phyloP scores from a whole-genome alignment of 2,888 invertebrate genomes.

The Drosophila kanekoi region DNA sequence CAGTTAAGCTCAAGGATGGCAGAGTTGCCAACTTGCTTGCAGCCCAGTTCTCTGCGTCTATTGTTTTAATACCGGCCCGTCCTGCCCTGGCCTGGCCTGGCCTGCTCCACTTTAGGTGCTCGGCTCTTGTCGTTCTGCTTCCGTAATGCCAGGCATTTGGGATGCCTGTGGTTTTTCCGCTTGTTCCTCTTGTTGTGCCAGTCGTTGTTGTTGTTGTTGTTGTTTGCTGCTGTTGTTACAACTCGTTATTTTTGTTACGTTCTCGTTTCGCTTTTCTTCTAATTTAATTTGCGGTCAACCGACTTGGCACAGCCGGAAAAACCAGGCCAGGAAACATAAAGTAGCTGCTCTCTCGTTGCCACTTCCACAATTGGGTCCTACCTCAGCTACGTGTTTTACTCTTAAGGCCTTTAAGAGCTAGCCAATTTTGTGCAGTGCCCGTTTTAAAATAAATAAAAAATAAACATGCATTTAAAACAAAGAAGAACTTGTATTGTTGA shows the following conservation, averaged over 20 bases:
- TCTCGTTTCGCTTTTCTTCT: slow-evolving; percentile 67
- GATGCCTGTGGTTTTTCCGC: slow-evolving; percentile 26
- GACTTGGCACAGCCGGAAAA: slow-evolving; percentile 61
- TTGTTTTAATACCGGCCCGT: slow-evolving; percentile 40
- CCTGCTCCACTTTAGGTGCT: slow-evolving; percentile 57
- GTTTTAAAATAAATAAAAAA: not conserved
- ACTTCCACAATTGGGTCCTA: slow-evolving; percentile 2
- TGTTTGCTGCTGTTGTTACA: slow-evolving; percentile 38
- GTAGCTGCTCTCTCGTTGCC: slow-evolving; percentile 44
- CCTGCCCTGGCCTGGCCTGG: slow-evolving; percentile 21
- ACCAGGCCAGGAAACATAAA: slow-evolving; percentile 47
- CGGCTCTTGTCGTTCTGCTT: slow-evolving; percentile 37
- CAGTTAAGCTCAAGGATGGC: slow-evolving; percentile 56
- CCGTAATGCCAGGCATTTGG: slow-evolving; percentile 54
- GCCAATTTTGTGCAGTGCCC: slow-evolving; percentile 23
- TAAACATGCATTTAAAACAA: not conserved
- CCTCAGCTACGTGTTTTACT: slow-evolving; percentile 16
- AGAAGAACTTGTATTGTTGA: not conserved
- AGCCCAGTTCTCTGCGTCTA: slow-evolving; percentile 28
- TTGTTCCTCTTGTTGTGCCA: slow-evolving; percentile 36
- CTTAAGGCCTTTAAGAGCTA: slow-evolving; percentile 23
- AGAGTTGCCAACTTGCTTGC: slow-evolving; percentile 63
- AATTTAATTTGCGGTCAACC: slow-evolving; percentile 80
- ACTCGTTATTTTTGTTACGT: slow-evolving; percentile 64
- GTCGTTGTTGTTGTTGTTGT: slow-evolving; percentile 1